Conservation (phyloP, 2,797 vertebrate species). For the Threskiornis aethiopicus region DNA sequence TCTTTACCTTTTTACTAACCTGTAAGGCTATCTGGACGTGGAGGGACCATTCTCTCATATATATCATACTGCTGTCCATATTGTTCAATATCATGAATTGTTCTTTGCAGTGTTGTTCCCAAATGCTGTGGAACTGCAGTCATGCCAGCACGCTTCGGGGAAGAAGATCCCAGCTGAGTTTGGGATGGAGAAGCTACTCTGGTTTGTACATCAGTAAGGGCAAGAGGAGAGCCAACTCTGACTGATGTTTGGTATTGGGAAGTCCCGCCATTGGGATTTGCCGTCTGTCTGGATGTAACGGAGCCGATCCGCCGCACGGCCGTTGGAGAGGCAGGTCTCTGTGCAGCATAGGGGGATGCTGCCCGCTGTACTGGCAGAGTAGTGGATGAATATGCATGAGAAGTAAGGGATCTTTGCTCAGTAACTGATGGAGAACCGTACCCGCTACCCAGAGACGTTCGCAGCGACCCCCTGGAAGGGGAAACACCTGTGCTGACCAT, state of each 20-base stretch:
- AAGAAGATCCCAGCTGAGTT: constrained; percentile 78
- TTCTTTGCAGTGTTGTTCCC: constrained; percentile 86
- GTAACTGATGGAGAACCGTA: constrained; percentile 87
- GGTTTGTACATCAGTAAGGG: constrained; percentile 76
- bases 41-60: constrained; percentile 93
- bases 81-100: constrained; percentile 84
- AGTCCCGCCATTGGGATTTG: constrained; percentile 74
- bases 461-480: constrained; percentile 89
- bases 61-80: constrained; percentile 91
- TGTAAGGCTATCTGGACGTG: constrained; percentile 91
- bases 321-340: constrained; percentile 85
- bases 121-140: constrained; percentile 92
- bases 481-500: constrained; percentile 81
- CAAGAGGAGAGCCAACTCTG: constrained; percentile 87
- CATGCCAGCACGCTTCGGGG: constrained; percentile 87
- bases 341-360: constrained; percentile 82
- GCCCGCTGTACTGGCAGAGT: constrained; percentile 87
- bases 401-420: constrained; percentile 82
- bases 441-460: constrained; percentile 83
- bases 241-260: constrained; percentile 81
- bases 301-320: constrained; percentile 86
- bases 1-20: constrained; percentile 78
- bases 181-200: constrained; percentile 78
- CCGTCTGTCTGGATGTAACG: constrained; percentile 76
- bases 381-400: constrained; percentile 85